A percentile compares a stretch with the other conserved stretches of the same genome.
phyloP scores from a whole-genome alignment of 2,113 vertebrate species.

The Bos javanicus region DNA sequence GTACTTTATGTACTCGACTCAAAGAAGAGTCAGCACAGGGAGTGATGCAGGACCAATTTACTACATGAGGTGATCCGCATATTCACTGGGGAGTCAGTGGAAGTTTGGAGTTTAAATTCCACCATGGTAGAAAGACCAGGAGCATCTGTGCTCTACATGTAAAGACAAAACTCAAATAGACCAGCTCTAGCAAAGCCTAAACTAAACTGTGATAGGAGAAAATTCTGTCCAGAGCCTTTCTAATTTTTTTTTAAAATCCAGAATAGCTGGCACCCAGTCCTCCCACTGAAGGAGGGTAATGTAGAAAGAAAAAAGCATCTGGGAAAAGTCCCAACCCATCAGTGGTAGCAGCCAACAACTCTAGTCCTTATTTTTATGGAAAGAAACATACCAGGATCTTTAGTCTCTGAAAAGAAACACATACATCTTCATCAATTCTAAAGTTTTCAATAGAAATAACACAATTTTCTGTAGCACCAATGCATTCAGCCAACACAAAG shows the following conservation, averaged over 20 bases:
- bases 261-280: accelerated
- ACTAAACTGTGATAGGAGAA: background rate
- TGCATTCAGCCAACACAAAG: background rate
- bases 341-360: accelerated
- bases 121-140: background rate
- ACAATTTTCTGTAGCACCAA: background rate
- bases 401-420: background rate
- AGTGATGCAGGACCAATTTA: background rate
- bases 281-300: background rate
- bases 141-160: no score
- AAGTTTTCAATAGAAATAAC: background rate
- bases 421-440: background rate
- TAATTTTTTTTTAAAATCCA: background rate
- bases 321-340: background rate
- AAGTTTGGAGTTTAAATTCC: background rate
- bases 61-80: background rate
- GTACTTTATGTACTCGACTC: background rate
- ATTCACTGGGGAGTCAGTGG: background rate
- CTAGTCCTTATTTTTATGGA: background rate
- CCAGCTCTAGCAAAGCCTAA: background rate
- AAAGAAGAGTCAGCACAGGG: background rate
- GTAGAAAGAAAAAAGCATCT: background rate
- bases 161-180: background rate
- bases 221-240: background rate
- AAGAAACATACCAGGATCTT: background rate